phyloP scores from a whole-genome alignment of 2,113 vertebrate genomes.

The Pithys albifrons region DNA sequence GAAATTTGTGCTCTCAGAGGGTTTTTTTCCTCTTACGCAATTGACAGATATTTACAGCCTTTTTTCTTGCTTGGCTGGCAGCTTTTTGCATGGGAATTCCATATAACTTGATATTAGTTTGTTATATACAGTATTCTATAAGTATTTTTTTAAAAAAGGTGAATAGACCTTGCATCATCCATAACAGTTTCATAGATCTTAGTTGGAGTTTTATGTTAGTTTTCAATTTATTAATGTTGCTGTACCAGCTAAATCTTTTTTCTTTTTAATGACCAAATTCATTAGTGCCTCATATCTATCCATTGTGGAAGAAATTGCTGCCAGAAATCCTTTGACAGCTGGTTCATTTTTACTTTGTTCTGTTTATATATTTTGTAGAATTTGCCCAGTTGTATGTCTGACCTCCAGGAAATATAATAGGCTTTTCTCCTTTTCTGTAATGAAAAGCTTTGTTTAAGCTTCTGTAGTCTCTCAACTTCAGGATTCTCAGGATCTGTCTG shows the following conservation, averaged over 20 bases:
- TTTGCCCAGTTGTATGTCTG: conserved; percentile 17
- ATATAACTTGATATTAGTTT: conserved; percentile 35
- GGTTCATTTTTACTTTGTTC: conserved; percentile 34
- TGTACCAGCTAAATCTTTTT: not conserved
- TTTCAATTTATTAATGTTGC: not conserved
- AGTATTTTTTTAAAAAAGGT: not conserved
- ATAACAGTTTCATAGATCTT: not conserved
- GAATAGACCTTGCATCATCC: not conserved
- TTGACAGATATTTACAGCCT: conserved; percentile 52
- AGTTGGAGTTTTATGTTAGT: not conserved
- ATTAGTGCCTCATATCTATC: not conserved
- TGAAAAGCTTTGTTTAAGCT: not conserved
- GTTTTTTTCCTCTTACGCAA: conserved; percentile 54
- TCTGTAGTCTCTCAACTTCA: not conserved
- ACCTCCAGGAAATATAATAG: not conserved
- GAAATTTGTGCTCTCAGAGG: conserved; percentile 27
- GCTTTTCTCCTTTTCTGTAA: not conserved
- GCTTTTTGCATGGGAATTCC: conserved; percentile 41
- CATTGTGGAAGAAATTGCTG: not conserved
- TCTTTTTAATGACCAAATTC: not conserved
- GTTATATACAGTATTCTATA: not conserved
- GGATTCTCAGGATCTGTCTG: not conserved
- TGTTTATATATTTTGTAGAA: not conserved
- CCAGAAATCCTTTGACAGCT: conserved; percentile 10
- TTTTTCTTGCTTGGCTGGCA: conserved; percentile 36